These are phyloP conservation scores for Bombus cullumanus DNA, from an alignment of 1,140 invertebrate genomes.

Conservation along the genomic window DNA sequence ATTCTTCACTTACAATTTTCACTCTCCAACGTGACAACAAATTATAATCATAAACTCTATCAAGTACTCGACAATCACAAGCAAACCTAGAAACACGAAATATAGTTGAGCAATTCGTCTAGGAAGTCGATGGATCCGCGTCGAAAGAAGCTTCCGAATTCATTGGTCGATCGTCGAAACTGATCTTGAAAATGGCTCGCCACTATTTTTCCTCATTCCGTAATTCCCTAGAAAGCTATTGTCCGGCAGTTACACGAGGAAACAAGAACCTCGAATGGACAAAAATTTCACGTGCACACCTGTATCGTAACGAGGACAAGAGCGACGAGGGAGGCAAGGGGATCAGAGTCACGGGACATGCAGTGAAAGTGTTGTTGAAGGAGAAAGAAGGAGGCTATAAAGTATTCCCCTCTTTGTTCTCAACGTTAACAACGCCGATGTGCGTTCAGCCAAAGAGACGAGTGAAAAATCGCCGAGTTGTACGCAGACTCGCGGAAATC, in stretches of 20 bases:
- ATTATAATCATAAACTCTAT: neutral
- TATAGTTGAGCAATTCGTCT: neutral
- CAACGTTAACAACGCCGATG: conserved; percentile 2
- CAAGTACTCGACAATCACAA: neutral
- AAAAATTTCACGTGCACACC: conserved; percentile 17
- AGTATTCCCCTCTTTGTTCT: conserved; percentile 18
- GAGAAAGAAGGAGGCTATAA: conserved; percentile 60
- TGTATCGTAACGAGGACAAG: conserved; percentile 45
- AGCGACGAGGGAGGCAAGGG: conserved; percentile 48
- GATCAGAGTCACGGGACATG: conserved; percentile 70
- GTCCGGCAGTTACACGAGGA: neutral
- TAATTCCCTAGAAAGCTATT: neutral
- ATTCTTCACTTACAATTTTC: neutral
- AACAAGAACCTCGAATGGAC: neutral
- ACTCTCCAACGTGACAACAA: neutral
- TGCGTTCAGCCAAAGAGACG: conserved; percentile 1
- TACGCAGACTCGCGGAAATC: neutral
- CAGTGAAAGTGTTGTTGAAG: conserved; percentile 73
- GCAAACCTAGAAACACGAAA: neutral
- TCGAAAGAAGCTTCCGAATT: conserved; percentile 13
- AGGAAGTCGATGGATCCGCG: neutral
- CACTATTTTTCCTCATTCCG: conserved; percentile 64
- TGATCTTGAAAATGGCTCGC: conserved; percentile 63
- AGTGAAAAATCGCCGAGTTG: neutral
- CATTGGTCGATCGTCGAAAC: neutral